These are phyloP conservation scores for Sipha flava DNA, from an alignment of 1,140 invertebrate species.

Conservation along the genomic window DNA sequence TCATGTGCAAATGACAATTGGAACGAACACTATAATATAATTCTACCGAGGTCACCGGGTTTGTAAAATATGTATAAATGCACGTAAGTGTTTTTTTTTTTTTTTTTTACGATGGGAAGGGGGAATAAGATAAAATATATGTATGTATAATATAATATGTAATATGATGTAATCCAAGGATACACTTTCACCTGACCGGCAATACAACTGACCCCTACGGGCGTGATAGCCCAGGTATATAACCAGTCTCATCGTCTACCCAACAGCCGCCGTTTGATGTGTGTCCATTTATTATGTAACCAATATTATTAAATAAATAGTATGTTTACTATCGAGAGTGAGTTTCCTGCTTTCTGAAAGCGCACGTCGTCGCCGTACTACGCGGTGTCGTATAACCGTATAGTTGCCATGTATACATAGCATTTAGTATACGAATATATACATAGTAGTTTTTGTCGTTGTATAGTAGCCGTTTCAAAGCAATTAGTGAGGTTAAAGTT, in stretches of 20 bases:
- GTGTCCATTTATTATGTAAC: background rate
- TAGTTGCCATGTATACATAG: no score
- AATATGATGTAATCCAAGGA: constrained; percentile 30
- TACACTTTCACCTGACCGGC: constrained; percentile 20
- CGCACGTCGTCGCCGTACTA: background rate
- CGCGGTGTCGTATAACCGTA: no score
- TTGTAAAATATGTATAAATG: background rate
- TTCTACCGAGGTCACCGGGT: constrained; percentile 5
- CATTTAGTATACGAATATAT: background rate
- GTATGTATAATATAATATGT: background rate
- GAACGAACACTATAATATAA: background rate
- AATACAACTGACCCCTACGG: constrained; percentile 21
- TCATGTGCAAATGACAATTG: background rate
- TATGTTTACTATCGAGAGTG: background rate
- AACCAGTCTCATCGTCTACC: constrained; percentile 26
- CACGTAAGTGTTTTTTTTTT: no score
- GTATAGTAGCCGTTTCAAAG: no score
- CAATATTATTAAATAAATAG: background rate
- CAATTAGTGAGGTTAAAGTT: background rate
- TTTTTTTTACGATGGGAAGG: no score
- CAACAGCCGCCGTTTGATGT: background rate
- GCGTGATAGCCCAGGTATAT: background rate
- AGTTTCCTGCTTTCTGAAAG: background rate
- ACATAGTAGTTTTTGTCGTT: background rate
- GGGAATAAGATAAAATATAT: background rate